phyloP scores from a whole-genome alignment of 1,140 invertebrate species.

The Bombus superbus region DNA sequence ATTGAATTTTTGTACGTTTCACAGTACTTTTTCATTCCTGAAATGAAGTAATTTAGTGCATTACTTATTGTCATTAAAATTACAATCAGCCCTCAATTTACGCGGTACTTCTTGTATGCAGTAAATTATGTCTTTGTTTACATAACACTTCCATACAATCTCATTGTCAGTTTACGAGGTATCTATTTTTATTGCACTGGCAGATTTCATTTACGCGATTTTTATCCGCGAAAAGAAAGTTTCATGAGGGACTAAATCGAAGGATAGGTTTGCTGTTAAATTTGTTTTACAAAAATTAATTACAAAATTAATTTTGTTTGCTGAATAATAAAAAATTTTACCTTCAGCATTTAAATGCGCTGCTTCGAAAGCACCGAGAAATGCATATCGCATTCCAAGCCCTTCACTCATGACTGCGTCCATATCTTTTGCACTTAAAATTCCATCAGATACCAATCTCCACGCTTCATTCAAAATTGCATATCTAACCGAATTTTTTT shows the following conservation, averaged over 20 bases:
- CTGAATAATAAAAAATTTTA: slow-evolving; percentile 69
- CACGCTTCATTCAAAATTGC: slow-evolving; percentile 97
- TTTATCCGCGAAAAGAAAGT: too few relatives aligned
- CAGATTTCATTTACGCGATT: too few relatives aligned
- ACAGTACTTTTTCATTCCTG: slow-evolving; percentile 88
- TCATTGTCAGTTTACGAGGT: too few relatives aligned
- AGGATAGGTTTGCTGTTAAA: too few relatives aligned
- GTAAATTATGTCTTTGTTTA: too few relatives aligned
- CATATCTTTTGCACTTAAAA: slow-evolving; percentile 94
- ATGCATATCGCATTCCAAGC: slow-evolving; percentile 96
- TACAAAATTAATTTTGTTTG: neutral
- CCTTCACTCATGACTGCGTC: slow-evolving; percentile 97
- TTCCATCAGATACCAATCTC: slow-evolving; percentile 92
- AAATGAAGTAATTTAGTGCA: neutral
- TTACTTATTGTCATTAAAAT: neutral
- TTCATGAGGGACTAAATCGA: too few relatives aligned
- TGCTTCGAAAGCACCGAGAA: slow-evolving; percentile 96
- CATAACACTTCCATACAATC: too few relatives aligned
- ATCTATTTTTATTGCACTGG: too few relatives aligned
- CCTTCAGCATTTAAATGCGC: slow-evolving; percentile 97
- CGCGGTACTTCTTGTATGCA: too few relatives aligned
- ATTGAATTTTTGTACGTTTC: slow-evolving; percentile 92
- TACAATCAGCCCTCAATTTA: neutral
- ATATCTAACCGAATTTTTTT: slow-evolving; percentile 85
- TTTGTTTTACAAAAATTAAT: too few relatives aligned